These are phyloP conservation scores for Montipora efflorescens DNA, from an alignment of 64 coral and sea anemone genomes.

Conservation along the genomic window DNA sequence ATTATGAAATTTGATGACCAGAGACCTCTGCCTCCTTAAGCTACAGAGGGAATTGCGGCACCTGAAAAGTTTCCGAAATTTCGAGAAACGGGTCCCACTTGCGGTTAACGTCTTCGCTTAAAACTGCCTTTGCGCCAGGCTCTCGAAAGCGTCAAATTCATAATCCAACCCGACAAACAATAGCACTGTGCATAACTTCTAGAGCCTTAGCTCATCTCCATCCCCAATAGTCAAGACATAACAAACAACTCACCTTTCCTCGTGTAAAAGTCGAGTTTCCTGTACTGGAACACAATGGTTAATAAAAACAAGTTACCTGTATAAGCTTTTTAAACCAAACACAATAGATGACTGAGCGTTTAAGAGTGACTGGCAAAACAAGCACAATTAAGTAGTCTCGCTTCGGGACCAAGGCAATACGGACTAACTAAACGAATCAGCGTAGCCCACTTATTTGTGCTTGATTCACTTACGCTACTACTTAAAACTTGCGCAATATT, in stretches of 20 bases:
- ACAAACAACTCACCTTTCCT: constrained; percentile 10
- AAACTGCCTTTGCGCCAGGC: background rate
- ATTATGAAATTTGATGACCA: too few relatives aligned
- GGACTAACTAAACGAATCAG: background rate
- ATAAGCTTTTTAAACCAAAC: constrained; percentile 27
- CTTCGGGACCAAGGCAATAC: background rate
- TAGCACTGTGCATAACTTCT: background rate
- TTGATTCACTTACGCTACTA: background rate
- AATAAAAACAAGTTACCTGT: constrained; percentile 57
- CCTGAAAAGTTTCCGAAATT: background rate
- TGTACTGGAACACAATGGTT: constrained; percentile 59
- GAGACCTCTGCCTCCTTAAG: too few relatives aligned
- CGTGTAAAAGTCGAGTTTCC: background rate
- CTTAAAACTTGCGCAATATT: background rate
- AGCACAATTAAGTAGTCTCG: background rate
- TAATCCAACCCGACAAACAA: background rate
- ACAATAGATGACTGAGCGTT: background rate
- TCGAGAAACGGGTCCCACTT: background rate
- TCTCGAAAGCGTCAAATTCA: background rate
- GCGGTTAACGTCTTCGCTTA: too few relatives aligned
- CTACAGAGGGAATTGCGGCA: too few relatives aligned
- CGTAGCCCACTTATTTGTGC: background rate
- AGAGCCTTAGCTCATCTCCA: background rate
- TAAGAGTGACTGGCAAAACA: background rate
- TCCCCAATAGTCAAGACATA: too few relatives aligned